Base-by-base conservation (phyloP, 2,888 invertebrate genomes). In the Drosophila eohydei region DNA sequence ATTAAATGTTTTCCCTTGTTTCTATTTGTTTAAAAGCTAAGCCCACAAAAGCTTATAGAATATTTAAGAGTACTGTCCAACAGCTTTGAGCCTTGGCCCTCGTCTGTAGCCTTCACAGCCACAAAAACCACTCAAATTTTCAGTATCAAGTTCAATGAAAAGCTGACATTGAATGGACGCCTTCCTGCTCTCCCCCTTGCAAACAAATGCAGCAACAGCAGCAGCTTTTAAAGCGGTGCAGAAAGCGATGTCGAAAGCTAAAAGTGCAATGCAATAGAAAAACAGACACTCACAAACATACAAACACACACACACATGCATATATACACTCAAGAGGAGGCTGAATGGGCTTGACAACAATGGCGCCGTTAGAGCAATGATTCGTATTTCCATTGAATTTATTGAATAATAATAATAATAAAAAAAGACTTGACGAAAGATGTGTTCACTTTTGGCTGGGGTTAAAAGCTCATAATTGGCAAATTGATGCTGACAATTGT, bases 121-220 rank as follows among this genome's bases (percentile, higher is more conserved):
- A 57, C 51, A 58, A 76, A 62, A 61, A 38, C 46, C 67, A 72
- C 80, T 81, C 71, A 67, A 74, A 81, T 56, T 72, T 84, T 81
- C 81, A 83, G 72, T 80, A 84, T 84, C 84, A 85, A 85, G 84
- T 85, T 85, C 84, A 85, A 84, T 87, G 80, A 71, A 82, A 82
- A 76, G 72, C 76, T 82, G 87, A 71, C 82, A 87, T 83, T 87
- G 87, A 78, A 80, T 65, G 57, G n/a, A 63, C 59, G 26, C 44
- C 44, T 8, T 38, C 46, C 55, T 6, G 21, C 56, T 26, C 12
- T 11, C 48, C 38, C 36, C 16, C 57, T 6, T 61, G 16, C 30
- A 41, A 40, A 14, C n/a, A 26, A 11, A 38, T 28, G 30, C 9
- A 48, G n/a, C 40, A 40, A 14, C 38, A 16, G 38, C 40, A 50